Conservation (phyloP, 2,113 vertebrate genomes). For the Felis chaus region DNA sequence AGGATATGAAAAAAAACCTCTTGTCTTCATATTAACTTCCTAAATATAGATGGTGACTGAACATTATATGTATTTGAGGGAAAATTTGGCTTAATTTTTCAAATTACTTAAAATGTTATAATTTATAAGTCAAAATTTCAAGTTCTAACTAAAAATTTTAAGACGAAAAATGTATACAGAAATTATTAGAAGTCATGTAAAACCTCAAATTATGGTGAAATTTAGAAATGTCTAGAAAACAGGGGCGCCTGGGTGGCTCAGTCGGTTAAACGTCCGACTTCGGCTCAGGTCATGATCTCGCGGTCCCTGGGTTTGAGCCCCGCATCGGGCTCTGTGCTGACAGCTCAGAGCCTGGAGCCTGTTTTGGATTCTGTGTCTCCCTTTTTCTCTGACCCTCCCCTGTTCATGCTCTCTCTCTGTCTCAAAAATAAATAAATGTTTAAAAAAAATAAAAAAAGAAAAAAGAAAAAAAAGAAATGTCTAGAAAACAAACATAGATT, state of each 20-base stretch:
- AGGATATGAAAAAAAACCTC: not conserved
- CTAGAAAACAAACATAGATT: not conserved
- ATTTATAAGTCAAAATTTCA: not conserved
- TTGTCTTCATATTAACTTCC: not conserved
- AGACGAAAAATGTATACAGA: not conserved
- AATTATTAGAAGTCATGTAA: not conserved
- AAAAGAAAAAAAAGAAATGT: not conserved
- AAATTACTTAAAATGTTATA: conserved; percentile 18
- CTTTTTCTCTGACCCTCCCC: too few species aligned
- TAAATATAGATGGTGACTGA: not conserved
- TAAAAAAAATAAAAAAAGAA: too few species aligned
- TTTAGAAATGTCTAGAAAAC: not conserved
- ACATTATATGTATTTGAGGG: not conserved
- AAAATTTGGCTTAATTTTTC: not conserved
- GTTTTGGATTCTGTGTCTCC: too few species aligned
- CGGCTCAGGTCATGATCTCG: too few species aligned
- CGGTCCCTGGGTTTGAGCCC: too few species aligned
- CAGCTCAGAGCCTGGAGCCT: too few species aligned
- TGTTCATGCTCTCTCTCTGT: too few species aligned
- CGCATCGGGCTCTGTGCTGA: too few species aligned
- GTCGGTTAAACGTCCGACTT: too few species aligned
- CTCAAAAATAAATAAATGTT: too few species aligned
- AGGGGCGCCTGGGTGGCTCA: not conserved
- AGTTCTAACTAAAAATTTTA: not conserved
- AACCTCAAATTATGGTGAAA: not conserved